Evolutionary conservation across 2,113 vertebrate genomes (phyloP), one percentile per base, ranked within the genome.

Genomic region (Prinia subflava): DNA sequence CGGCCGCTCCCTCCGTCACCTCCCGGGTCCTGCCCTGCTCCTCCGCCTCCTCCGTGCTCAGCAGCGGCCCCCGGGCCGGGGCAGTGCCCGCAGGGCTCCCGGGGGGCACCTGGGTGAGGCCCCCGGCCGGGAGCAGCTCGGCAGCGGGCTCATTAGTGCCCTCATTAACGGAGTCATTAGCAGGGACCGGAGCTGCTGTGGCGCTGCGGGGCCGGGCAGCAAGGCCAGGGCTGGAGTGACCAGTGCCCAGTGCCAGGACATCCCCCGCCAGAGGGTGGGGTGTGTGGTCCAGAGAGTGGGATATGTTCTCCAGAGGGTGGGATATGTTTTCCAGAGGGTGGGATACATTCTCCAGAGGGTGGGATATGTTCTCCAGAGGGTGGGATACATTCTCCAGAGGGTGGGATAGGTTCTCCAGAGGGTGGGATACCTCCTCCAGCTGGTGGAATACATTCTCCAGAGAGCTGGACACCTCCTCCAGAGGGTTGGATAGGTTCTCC

Each of bases 241-340:
- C 67, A 24, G 6, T 1, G 22, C 17, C 50, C 21, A 2, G 35
- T 5, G 19, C 65, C 21, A 0, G 2, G 28, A 39, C 9, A 11
- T 24, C 59, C n/a, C 33, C n/a, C 39, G 44, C 22, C 70, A 11
- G 30, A 15, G 39, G 8, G 22, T 73, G 41, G 3, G 27, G 17
- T 5, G 22, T 11, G n/a, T 78, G 68, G 42, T 78, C 87, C 59
- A 60, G 21, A 35, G 52, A 18, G 16, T 78, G 39, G 3, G 27
- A 17, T 3, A 20, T 3, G 22, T 57, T 50, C 35, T 78, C 42
- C 42, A 44, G 42, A 39, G 62, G 15, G 19, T 78, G 39, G 2
- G 25, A 16, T 2, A 13, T 4, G 11, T 60, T n/a, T 47, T 81
- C 87, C 63, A 62, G 9, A 33, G 49, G 27, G 11, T 82, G 35